Evolutionary conservation across 1,140 invertebrate genomes (phyloP).

Genomic region (Apocrypta bakeri): DNA sequence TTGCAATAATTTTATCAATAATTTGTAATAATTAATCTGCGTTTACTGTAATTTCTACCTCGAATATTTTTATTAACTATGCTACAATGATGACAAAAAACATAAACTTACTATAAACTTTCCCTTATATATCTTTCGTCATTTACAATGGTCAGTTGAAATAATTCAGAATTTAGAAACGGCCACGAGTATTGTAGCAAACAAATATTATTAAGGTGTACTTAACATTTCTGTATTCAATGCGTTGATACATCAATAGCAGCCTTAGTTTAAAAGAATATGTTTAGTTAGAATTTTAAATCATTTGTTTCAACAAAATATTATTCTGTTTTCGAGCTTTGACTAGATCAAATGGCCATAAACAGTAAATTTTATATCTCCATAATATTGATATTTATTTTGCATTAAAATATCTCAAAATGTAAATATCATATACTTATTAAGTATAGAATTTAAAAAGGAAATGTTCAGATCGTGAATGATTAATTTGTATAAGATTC

Average conservation of each 20-base stretch:
- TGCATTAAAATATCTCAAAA: neutral
- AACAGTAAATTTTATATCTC: slow-evolving; percentile 34
- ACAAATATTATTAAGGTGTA: slow-evolving; percentile 14
- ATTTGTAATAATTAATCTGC: slow-evolving; percentile 19
- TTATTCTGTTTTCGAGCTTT: slow-evolving; percentile 30
- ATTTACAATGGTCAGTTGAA: neutral
- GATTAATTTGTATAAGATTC: slow-evolving; percentile 5
- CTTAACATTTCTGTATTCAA: slow-evolving; percentile 45
- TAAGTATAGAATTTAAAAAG: neutral
- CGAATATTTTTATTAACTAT: slow-evolving; percentile 37
- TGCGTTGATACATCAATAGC: slow-evolving; percentile 10
- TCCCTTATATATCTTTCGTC: neutral
- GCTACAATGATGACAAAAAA: slow-evolving; percentile 23
- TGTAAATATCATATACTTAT: slow-evolving; percentile 47
- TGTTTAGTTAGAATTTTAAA: slow-evolving; percentile 22
- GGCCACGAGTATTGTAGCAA: slow-evolving; percentile 1
- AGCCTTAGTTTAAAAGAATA: slow-evolving; percentile 15
- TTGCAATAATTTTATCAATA: slow-evolving; percentile 28
- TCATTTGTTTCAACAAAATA: slow-evolving; percentile 12
- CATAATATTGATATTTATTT: slow-evolving; percentile 17
- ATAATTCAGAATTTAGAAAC: neutral
- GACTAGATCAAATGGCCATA: slow-evolving; percentile 45
- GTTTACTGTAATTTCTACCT: slow-evolving; percentile 37
- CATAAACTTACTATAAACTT: neutral
- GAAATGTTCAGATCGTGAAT: neutral